These are phyloP conservation scores for Perodicticus potto DNA, from an alignment of 2,797 vertebrate species.

Conservation along the genomic window DNA sequence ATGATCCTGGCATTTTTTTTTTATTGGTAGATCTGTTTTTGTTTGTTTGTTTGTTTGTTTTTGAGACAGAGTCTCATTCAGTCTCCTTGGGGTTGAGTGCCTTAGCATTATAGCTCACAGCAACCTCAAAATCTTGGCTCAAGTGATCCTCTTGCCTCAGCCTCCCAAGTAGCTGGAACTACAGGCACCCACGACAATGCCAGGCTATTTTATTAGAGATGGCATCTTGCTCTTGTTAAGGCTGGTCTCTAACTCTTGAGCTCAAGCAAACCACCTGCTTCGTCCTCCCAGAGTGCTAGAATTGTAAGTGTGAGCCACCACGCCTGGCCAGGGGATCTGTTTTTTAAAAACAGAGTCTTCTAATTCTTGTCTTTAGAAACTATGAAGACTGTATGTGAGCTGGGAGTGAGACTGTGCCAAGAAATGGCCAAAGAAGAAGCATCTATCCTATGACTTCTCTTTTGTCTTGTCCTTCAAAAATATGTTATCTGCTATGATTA, in stretches of 20 bases:
- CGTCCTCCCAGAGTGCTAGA: too few relatives aligned
- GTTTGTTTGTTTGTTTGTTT: neutral
- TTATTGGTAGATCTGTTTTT: neutral
- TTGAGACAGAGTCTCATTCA: neutral
- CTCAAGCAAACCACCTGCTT: too few relatives aligned
- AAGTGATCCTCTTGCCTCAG: too few relatives aligned
- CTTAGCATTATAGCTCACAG: too few relatives aligned
- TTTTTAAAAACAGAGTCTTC: constrained; percentile 82
- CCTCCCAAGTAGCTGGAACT: too few relatives aligned
- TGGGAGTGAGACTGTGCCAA: constrained; percentile 70
- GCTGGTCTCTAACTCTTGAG: too few relatives aligned
- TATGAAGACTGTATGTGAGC: constrained; percentile 69
- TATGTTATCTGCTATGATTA: constrained; percentile 92
- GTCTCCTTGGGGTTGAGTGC: neutral
- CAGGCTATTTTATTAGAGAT: too few relatives aligned
- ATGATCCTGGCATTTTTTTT: neutral
- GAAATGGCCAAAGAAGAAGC: constrained; percentile 59
- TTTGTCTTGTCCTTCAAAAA: constrained; percentile 90
- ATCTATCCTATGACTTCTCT: constrained; percentile 86
- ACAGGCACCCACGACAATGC: too few relatives aligned
- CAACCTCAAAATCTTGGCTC: too few relatives aligned
- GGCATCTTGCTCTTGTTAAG: too few relatives aligned
- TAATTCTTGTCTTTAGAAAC: constrained; percentile 80
- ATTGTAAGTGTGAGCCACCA: too few relatives aligned
- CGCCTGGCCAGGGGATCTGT: neutral